phyloP scores from a whole-genome alignment of 2,797 vertebrate genomes.

The Acipenser ruthenus region DNA sequence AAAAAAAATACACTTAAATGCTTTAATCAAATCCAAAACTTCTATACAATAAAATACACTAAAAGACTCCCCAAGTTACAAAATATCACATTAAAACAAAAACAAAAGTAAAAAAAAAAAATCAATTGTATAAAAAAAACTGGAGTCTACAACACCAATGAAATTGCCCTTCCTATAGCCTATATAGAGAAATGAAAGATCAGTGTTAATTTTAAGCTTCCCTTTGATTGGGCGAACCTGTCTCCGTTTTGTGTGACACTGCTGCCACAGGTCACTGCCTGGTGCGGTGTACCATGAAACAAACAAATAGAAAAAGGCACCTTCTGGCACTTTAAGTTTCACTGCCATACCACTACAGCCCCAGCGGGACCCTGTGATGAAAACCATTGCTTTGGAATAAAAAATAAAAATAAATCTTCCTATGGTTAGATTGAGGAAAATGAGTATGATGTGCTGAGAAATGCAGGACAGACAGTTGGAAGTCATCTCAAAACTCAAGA shows the following conservation, averaged over 20 bases:
- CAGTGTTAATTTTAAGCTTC: conserved; percentile 85
- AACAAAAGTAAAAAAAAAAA: conserved; percentile 24
- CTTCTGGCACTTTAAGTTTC: conserved; percentile 88
- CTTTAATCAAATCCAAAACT: not conserved
- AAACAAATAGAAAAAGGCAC: conserved; percentile 99
- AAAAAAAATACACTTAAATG: not conserved
- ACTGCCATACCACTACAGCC: conserved; percentile 67
- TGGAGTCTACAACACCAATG: conserved; percentile 52
- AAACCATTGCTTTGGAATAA: conserved; percentile 54
- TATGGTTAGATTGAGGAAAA: conserved; percentile 79
- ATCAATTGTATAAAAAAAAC: conserved; percentile 35
- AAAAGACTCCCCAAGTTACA: not conserved
- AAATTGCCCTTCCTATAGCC: conserved; percentile 68
- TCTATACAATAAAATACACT: not conserved
- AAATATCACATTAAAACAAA: conserved; percentile 22
- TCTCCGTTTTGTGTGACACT: conserved; percentile 69
- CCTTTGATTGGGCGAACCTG: conserved; percentile 92
- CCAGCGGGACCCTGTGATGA: conserved; percentile 68
- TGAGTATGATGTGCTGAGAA: conserved; percentile 75
- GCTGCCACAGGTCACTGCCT: conserved; percentile 91
- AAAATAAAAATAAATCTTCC: conserved; percentile 55
- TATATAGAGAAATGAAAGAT: conserved; percentile 73
- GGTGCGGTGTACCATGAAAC: conserved; percentile 93
- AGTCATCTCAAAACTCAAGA: conserved; percentile 88
- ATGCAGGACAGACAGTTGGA: conserved; percentile 79